A percentile compares a stretch with the other conserved stretches of the same genome.
Evolutionary conservation across 2,113 vertebrate species (phyloP).

Genomic region (Carettochelys insculpta): DNA sequence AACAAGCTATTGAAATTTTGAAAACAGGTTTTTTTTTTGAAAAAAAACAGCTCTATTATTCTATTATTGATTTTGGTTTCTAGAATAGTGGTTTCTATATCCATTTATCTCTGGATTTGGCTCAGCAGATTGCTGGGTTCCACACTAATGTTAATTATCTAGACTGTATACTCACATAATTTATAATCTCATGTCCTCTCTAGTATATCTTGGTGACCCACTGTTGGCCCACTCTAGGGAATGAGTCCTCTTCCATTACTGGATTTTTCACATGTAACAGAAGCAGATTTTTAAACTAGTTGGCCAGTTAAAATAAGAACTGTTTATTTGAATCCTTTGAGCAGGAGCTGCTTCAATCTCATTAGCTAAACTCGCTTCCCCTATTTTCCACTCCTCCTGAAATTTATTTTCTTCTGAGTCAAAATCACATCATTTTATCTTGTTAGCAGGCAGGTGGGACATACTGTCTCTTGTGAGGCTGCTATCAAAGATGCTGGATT

Average conservation of each 20-base stretch:
- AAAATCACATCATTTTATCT: fast-evolving
- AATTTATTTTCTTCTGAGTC: neutral
- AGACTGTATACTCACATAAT: neutral
- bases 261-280: neutral
- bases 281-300: neutral
- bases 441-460: fast-evolving
- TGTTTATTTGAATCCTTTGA: neutral
- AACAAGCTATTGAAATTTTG: neutral
- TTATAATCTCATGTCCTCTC: neutral
- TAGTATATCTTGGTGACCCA: neutral
- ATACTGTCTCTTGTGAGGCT: neutral
- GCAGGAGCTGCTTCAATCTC: neutral
- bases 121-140: neutral
- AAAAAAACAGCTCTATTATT: too few relatives aligned
- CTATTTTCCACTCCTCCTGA: neutral
- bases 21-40: neutral
- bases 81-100: neutral
- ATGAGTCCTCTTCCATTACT: neutral
- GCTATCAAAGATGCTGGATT: neutral
- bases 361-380: neutral
- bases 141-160: neutral
- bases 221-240: neutral
- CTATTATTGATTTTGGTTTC: neutral
- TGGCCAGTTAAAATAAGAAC: neutral
- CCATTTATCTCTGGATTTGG: neutral